phyloP scores from a whole-genome alignment of 1,140 invertebrate species.

The Nautilus pompilius region DNA sequence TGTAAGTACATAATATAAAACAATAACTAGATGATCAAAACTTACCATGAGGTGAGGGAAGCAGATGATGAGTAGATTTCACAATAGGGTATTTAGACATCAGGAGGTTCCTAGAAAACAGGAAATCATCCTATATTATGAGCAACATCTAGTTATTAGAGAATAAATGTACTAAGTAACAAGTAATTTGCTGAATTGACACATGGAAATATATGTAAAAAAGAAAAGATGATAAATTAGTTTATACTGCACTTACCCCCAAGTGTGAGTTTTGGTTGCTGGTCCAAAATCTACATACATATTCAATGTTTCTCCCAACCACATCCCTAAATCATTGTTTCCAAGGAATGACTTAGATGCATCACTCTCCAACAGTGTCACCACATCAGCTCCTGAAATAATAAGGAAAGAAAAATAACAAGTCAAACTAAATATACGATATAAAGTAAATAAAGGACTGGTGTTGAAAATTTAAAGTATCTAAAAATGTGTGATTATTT shows the following conservation, averaged over 20 bases:
- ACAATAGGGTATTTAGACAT: constrained; percentile 56
- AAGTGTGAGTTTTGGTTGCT: constrained; percentile 54
- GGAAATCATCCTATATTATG: too few species aligned
- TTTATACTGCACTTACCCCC: constrained; percentile 47
- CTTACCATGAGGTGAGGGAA: constrained; percentile 54
- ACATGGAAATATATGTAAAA: background rate
- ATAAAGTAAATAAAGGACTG: too few species aligned
- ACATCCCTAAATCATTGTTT: constrained; percentile 55
- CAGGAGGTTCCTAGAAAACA: constrained; percentile 46
- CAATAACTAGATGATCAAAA: too few species aligned
- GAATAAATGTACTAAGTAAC: too few species aligned
- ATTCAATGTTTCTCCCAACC: constrained; percentile 50
- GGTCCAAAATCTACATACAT: constrained; percentile 57
- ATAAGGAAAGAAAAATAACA: too few species aligned
- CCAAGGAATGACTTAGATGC: constrained; percentile 55
- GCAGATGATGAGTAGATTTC: constrained; percentile 51
- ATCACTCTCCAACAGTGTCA: constrained; percentile 55
- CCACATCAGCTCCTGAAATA: constrained; percentile 49
- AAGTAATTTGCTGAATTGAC: background rate
- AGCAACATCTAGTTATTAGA: too few species aligned
- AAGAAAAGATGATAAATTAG: background rate
- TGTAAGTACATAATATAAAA: too few species aligned
- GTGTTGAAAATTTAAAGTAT: too few species aligned
- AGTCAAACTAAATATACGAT: too few species aligned
- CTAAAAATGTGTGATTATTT: too few species aligned